A percentile compares a stretch with the other conserved stretches of the same genome.
These are phyloP conservation scores for Anodontia alba DNA, from an alignment of 2,888 invertebrate species.

Conservation along the genomic window DNA sequence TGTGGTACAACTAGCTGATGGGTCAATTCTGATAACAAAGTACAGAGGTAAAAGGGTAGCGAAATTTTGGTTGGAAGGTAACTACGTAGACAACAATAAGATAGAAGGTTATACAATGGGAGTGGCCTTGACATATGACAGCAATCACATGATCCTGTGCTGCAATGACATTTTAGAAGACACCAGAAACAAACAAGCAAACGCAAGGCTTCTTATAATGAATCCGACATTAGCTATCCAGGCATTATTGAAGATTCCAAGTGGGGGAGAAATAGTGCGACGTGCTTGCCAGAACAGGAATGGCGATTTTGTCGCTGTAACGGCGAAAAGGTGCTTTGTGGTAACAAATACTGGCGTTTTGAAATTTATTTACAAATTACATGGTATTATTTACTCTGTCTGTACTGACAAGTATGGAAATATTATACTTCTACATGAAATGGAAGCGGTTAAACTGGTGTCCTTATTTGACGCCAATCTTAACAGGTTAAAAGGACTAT, in stretches of 20 bases:
- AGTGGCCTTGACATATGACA: neutral
- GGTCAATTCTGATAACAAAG: neutral
- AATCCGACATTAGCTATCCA: neutral
- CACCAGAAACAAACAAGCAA: neutral
- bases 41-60: neutral
- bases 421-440: neutral
- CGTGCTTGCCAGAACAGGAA: neutral
- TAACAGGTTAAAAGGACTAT: neutral
- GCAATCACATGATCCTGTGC: neutral
- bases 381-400: neutral
- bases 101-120: neutral
- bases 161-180: neutral
- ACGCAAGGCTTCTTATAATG: neutral
- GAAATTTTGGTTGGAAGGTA: neutral
- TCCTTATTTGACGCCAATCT: neutral
- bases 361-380: neutral
- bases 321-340: neutral
- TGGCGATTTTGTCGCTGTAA: neutral
- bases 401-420: neutral
- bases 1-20: neutral
- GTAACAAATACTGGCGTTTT: neutral
- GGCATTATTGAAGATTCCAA: neutral
- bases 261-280: neutral
- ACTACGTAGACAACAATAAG: neutral
- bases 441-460: neutral